These are phyloP conservation scores for Mormyrops attenuatus DNA, from an alignment of 2,797 vertebrate species.

Conservation along the genomic window DNA sequence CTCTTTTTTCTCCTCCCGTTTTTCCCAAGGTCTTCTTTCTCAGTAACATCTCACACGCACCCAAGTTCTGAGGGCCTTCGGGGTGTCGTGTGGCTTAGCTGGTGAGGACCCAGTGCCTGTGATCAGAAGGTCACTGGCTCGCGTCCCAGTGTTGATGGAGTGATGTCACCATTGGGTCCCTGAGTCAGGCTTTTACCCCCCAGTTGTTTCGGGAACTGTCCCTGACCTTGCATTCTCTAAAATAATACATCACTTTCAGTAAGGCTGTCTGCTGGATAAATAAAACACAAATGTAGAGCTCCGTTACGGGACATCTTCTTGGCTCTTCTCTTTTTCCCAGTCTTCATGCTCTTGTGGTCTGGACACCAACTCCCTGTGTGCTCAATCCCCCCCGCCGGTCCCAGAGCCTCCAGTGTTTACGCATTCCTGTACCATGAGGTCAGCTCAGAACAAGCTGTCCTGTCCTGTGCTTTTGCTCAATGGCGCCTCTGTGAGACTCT, in stretches of 20 bases:
- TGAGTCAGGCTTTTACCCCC: background rate
- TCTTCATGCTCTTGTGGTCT: background rate
- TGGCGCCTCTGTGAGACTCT: constrained; percentile 7
- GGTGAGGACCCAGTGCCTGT: background rate
- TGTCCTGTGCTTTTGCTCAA: constrained; percentile 1
- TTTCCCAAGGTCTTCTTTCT: background rate
- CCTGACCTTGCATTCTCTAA: background rate
- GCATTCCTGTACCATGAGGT: constrained; percentile 5
- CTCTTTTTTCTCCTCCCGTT: background rate
- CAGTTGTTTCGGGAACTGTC: background rate
- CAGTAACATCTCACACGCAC: background rate
- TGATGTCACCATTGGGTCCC: background rate
- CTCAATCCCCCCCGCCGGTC: background rate
- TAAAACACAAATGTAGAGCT: background rate
- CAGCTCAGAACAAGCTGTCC: background rate
- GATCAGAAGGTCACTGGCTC: background rate
- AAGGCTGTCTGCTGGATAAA: background rate
- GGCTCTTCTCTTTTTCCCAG: background rate
- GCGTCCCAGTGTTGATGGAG: background rate
- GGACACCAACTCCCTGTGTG: background rate
- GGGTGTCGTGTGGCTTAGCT: background rate
- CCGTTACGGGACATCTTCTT: background rate
- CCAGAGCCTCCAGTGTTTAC: background rate
- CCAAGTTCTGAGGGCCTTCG: background rate
- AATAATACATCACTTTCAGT: background rate